A percentile compares a stretch with the other conserved stretches of the same genome.
phyloP scores from a whole-genome alignment of 1,140 invertebrate species.

The Drosophila pectinifera region DNA sequence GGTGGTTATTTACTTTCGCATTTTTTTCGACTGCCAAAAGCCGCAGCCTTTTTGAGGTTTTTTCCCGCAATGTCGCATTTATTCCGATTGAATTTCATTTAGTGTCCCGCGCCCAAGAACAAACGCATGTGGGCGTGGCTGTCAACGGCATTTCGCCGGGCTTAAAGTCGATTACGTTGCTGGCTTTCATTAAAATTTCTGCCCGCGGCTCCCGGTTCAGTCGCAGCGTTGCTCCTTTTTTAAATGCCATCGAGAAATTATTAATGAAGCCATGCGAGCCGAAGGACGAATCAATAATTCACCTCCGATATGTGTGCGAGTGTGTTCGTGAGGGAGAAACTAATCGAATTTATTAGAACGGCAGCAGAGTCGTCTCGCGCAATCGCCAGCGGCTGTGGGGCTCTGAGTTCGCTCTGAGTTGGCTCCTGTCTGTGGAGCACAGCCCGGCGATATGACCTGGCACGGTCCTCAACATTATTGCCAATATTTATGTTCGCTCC shows the following conservation, averaged over 20 bases:
- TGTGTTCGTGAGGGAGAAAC: conserved; percentile 49
- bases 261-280: conserved; percentile 68
- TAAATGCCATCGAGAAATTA: conserved; percentile 57
- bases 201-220: conserved; percentile 25
- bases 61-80: conserved; percentile 23
- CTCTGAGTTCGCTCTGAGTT: conserved; percentile 17
- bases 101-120: not conserved
- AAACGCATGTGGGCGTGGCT: conserved; percentile 8
- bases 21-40: conserved; percentile 4
- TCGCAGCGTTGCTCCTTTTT: conserved; percentile 24
- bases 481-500: conserved; percentile 67
- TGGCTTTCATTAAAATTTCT: conserved; percentile 42
- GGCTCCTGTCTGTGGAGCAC: conserved; percentile 27
- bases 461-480: conserved; percentile 38
- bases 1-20: conserved; percentile 33
- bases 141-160: conserved; percentile 33
- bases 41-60: conserved; percentile 11
- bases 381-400: conserved; percentile 26
- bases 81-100: conserved; percentile 46
- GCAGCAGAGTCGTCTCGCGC: conserved; percentile 34
- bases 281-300: conserved; percentile 74
- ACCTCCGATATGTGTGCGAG: conserved; percentile 16
- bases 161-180: conserved; percentile 35
- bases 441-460: conserved; percentile 39
- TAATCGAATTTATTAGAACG: conserved; percentile 81